Evolutionary conservation across 2,888 invertebrate species (phyloP).

Genomic region (Melanostoma scalare): DNA sequence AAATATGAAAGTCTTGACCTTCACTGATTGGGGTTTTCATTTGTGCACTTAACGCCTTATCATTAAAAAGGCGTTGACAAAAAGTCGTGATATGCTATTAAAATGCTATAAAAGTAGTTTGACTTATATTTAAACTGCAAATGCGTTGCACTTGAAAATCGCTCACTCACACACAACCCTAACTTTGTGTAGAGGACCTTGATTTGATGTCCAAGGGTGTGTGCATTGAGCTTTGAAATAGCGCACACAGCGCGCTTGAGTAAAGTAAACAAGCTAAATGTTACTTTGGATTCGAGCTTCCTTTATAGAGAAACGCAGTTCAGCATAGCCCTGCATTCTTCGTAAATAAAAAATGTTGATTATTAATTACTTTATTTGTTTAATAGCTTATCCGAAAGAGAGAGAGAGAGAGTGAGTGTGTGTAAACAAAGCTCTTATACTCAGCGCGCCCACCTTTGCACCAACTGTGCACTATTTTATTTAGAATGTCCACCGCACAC

Average conservation of each 20-base stretch:
- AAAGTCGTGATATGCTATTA: constrained; percentile 5
- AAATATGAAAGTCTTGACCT: constrained; percentile 36
- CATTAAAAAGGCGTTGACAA: constrained; percentile 11
- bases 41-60: constrained; percentile 17
- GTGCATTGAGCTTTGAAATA: constrained; percentile 60
- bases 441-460: constrained; percentile 4
- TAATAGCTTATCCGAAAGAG: no score
- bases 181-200: constrained; percentile 34
- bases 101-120: constrained; percentile 1
- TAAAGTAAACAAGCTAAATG: constrained; percentile 40
- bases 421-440: constrained; percentile 24
- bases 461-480: constrained; percentile 9
- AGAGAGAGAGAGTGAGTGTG: not conserved
- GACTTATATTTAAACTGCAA: constrained; percentile 15
- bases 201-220: constrained; percentile 60
- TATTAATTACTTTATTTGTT: constrained; percentile 27
- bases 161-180: not conserved
- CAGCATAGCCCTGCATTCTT: constrained; percentile 12
- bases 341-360: constrained; percentile 8
- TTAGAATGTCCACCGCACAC: no score
- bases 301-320: constrained; percentile 39
- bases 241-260: constrained; percentile 23
- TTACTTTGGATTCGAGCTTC: constrained; percentile 37
- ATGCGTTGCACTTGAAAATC: constrained; percentile 40
- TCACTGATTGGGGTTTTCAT: not conserved